These are phyloP conservation scores for Brenthis hecate DNA, from an alignment of 2,888 invertebrate species.

Conservation along the genomic window DNA sequence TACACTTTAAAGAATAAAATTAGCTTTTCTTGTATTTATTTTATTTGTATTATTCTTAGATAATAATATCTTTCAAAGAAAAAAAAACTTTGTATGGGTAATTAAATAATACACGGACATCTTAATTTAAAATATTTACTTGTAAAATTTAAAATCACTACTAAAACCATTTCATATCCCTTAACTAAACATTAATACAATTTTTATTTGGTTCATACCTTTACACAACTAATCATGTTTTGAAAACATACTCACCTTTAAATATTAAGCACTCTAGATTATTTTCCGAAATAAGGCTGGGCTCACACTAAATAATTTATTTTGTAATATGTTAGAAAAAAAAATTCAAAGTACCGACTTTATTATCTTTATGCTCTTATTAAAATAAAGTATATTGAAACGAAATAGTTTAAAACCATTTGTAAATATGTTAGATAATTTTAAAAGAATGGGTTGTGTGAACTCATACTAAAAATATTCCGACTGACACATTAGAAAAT, in stretches of 20 bases:
- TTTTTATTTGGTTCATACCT: constrained; percentile 61
- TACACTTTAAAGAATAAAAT: too few species aligned
- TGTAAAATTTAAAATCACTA: constrained; percentile 72
- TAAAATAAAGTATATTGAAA: background rate
- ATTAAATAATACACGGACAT: constrained; percentile 27
- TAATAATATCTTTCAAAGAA: too few species aligned
- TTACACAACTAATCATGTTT: constrained; percentile 68
- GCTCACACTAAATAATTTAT: constrained; percentile 21
- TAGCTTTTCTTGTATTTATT: too few species aligned
- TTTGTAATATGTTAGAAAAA: background rate
- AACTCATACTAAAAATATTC: constrained; percentile 10
- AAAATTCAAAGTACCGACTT: background rate
- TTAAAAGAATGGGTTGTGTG: background rate
- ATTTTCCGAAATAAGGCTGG: constrained; percentile 23
- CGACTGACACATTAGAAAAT: constrained; percentile 16
- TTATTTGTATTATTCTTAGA: background rate
- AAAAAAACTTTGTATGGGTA: too few species aligned
- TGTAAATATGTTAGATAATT: too few species aligned
- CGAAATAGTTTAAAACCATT: too few species aligned
- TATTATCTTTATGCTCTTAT: too few species aligned
- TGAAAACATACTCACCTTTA: constrained; percentile 59
- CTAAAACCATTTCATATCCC: constrained; percentile 52
- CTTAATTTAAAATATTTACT: constrained; percentile 58
- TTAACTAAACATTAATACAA: constrained; percentile 56
- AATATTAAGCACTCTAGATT: constrained; percentile 54